Percentiles rank a stretch among this genome's conserved stretches.
These are phyloP conservation scores for Aegithalos caudatus DNA, from an alignment of 2,113 vertebrate genomes.

Conservation along the genomic window DNA sequence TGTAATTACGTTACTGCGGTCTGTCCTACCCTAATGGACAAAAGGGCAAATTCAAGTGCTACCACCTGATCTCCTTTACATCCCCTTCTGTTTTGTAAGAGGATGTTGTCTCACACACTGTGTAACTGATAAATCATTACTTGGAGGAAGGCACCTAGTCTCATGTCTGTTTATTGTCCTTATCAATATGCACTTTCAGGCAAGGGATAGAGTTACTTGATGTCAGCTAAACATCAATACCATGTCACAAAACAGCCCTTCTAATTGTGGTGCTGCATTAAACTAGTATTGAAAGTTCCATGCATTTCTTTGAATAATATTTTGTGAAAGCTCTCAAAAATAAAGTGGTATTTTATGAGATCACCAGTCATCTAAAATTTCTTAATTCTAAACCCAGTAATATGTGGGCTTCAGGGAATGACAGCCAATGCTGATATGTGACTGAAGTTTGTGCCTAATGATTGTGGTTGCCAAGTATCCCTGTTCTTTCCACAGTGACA, in stretches of 20 bases:
- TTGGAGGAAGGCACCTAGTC: background rate
- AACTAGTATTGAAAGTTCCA: conserved; percentile 29
- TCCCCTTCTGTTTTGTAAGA: background rate
- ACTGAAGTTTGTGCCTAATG: conserved; percentile 41
- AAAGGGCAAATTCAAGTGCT: background rate
- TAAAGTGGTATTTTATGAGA: conserved; percentile 60
- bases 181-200: background rate
- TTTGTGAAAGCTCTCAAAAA: conserved; percentile 29
- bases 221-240: conserved; percentile 65
- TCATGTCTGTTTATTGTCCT: background rate
- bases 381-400: conserved; percentile 39
- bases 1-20: conserved; percentile 22
- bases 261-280: background rate
- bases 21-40: background rate
- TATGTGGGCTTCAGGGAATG: conserved; percentile 50
- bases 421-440: background rate
- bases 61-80: background rate
- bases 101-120: background rate
- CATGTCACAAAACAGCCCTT: background rate
- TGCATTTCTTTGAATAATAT: conserved; percentile 40
- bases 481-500: conserved; percentile 41
- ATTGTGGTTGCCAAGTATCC: background rate
- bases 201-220: background rate
- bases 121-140: conserved; percentile 2
- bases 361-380: conserved; percentile 54